These are phyloP conservation scores for Peromyscus aztecus DNA, from an alignment of 2,797 vertebrate species.

Conservation along the genomic window DNA sequence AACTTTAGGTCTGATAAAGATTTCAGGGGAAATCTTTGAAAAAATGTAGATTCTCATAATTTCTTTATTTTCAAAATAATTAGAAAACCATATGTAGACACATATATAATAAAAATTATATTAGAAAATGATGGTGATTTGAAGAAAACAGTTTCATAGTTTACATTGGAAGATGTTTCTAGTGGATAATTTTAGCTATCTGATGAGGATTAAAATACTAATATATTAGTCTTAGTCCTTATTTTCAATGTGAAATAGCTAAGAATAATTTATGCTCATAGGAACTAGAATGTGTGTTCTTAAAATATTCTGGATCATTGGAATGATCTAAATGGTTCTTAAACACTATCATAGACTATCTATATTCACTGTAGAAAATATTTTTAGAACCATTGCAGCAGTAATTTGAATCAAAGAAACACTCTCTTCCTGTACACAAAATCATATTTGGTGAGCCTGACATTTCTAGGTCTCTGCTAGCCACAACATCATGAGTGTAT, in stretches of 20 bases:
- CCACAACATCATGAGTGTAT: conserved; percentile 11
- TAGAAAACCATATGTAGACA: not conserved
- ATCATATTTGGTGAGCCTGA: conserved; percentile 70
- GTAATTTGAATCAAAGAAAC: conserved; percentile 69
- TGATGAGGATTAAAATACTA: not conserved
- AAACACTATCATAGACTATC: not conserved
- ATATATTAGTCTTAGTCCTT: not conserved
- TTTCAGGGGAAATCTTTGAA: not conserved
- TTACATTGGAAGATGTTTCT: conserved; percentile 13
- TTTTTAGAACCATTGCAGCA: conserved; percentile 47
- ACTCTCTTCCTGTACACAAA: conserved; percentile 47
- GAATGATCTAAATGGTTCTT: not conserved
- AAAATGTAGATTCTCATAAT: not conserved
- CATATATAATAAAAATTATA: not conserved
- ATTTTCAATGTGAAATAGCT: conserved; percentile 29
- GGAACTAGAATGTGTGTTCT: not conserved
- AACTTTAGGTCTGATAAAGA: not conserved
- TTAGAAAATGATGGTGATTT: not conserved
- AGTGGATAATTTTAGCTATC: conserved; percentile 31
- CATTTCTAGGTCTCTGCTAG: conserved; percentile 63
- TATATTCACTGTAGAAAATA: conserved; percentile 33
- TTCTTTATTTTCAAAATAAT: conserved; percentile 24
- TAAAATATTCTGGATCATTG: conserved; percentile 61
- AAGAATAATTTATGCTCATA: not conserved
- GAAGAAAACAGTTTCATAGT: not conserved